A percentile compares a stretch with the other conserved stretches of the same genome.
phyloP scores from a whole-genome alignment of 2,888 invertebrate genomes.

The Camponotus fellah region DNA sequence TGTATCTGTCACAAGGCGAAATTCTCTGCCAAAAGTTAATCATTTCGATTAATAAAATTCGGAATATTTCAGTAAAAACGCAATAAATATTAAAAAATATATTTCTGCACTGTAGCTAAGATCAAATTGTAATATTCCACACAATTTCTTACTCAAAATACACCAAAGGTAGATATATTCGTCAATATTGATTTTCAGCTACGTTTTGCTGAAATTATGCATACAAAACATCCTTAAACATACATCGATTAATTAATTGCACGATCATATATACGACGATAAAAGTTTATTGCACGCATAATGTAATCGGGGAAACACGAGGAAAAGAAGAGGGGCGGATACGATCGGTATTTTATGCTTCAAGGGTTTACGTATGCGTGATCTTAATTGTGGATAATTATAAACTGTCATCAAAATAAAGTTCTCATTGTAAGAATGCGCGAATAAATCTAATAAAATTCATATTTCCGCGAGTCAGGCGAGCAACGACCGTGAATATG shows the following conservation, averaged over 20 bases:
- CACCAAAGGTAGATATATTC: no score
- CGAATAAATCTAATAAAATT: constrained; percentile 13
- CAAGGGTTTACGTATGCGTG: not conserved
- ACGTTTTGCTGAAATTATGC: no score
- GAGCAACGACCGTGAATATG: not conserved
- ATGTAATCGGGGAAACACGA: not conserved
- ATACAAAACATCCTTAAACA: no score
- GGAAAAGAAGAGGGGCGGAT: not conserved
- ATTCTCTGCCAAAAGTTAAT: no score
- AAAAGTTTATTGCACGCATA: not conserved
- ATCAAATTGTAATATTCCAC: no score
- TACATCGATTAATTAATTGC: not conserved
- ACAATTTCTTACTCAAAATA: no score
- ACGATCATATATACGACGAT: not conserved
- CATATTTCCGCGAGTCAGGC: constrained; percentile 3
- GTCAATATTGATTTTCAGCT: no score
- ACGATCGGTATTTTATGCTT: not conserved
- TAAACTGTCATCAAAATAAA: not conserved
- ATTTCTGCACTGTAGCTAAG: no score
- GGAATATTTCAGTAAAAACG: no score
- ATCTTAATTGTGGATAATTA: constrained; percentile 7
- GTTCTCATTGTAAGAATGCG: not conserved
- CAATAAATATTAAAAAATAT: no score
- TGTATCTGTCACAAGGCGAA: no score
- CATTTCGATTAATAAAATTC: no score